phyloP scores from a whole-genome alignment of 2,113 vertebrate genomes.

The Nothoprocta perdicaria region DNA sequence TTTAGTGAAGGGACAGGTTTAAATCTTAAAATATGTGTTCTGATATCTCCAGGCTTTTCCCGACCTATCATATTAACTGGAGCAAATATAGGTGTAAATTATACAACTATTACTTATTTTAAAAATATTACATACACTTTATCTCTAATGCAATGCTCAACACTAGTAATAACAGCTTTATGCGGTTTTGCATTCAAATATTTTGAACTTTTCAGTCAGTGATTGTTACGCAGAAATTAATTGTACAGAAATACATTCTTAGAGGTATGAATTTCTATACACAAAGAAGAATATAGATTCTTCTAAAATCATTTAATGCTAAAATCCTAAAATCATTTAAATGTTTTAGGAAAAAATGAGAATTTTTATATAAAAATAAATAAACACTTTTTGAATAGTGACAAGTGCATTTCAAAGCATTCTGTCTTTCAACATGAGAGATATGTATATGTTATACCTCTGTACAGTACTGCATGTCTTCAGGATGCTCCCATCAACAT shows the following conservation, averaged over 20 bases:
- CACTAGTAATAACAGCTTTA: neutral
- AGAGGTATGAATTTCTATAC: neutral
- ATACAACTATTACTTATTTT: neutral
- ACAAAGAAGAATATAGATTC: neutral
- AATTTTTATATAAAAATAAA: neutral
- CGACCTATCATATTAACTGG: neutral
- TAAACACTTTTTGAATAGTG: neutral
- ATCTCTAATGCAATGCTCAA: neutral
- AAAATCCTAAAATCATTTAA: neutral
- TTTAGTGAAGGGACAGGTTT: rapidly evolving
- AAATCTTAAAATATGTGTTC: neutral
- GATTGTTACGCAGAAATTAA: neutral
- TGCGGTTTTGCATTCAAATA: neutral
- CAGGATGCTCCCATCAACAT: neutral
- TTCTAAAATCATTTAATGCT: neutral
- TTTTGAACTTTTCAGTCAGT: neutral
- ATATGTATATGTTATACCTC: neutral
- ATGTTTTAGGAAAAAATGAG: neutral
- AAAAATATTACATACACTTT: neutral
- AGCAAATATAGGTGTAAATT: neutral
- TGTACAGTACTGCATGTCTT: neutral
- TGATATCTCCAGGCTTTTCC: neutral
- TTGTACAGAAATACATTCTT: neutral
- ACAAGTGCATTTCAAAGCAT: neutral
- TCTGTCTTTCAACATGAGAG: neutral